Conservation (phyloP, 2,113 vertebrate genomes). For the Aphyosemion australe region DNA sequence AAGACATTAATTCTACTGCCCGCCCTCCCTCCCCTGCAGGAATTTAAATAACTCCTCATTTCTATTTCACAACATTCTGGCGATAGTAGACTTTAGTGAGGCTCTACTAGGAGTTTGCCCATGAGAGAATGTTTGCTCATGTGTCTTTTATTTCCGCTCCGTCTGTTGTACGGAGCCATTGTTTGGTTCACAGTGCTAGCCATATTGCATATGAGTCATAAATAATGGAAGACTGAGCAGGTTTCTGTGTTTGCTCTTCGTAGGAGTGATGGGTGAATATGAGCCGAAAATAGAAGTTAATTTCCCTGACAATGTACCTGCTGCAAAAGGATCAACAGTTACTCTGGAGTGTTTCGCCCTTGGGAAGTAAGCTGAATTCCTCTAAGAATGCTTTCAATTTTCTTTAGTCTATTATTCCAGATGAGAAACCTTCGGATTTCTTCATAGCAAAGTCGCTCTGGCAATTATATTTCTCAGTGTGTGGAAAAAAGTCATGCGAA, state of each 20-base stretch:
- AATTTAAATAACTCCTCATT: conserved; percentile 58
- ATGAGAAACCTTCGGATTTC: conserved; percentile 29
- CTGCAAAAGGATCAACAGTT: conserved; percentile 91
- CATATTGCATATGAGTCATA: conserved; percentile 65
- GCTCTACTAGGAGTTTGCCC: conserved; percentile 48
- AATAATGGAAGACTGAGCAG: conserved; percentile 69
- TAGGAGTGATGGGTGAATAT: conserved; percentile 95
- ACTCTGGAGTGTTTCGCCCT: conserved; percentile 94
- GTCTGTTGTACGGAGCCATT: conserved; percentile 50
- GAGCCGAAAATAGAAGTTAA: conserved; percentile 98
- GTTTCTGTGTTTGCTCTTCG: conserved; percentile 60
- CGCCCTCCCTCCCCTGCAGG: conserved; percentile 17
- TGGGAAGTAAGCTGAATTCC: conserved; percentile 89
- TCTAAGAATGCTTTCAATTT: conserved; percentile 67
- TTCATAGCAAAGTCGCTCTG: conserved; percentile 29
- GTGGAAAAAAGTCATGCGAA: conserved; percentile 20
- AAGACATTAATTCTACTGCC: conserved; percentile 22
- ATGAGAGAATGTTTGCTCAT: conserved; percentile 55
- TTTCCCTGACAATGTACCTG: conserved; percentile 90
- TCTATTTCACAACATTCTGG: conserved; percentile 36
- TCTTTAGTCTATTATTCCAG: conserved; percentile 40
- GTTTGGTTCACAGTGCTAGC: conserved; percentile 49
- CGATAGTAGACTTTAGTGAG: conserved; percentile 45
- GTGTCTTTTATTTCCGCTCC: conserved; percentile 55
- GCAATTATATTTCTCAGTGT: conserved; percentile 55